Base-by-base conservation (phyloP, 2,113 vertebrate genomes). In the Ptilonorhynchus violaceus region DNA sequence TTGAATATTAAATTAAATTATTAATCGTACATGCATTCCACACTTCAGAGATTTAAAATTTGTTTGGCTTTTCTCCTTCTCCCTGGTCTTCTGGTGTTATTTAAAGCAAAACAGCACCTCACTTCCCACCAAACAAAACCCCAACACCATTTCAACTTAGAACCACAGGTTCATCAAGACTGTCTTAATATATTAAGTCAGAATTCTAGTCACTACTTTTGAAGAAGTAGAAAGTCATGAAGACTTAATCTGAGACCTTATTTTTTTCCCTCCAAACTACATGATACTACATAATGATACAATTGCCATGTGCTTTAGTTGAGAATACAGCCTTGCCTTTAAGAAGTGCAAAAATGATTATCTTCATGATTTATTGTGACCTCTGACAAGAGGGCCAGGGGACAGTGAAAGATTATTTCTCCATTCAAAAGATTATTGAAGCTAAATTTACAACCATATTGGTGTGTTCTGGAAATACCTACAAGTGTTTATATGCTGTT, bases 221-320 rank as follows among this genome's bases (percentile, higher is more conserved):
- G 50, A 60, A 79, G 30, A 56, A 56, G 6, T 17, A 56, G 17
- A 24, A 93, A 72, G 52, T 53, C 35, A 50, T 31, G 17, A 73
- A 58, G 37, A 2, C 8, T 21, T 59, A 33, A 74, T 62, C 37
- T 41, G 46, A 49, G 14, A 44, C 12, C 9, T 4, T 30, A 3
- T 19, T 50, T 50, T 17, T 37, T 6, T 2, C 0, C 18, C 6
- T 27, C 21, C 5, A 11, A 31, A 22, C 10, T 55, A 11, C 12
- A 4, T 37, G 22, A 24, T 46, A 50, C 55, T 47, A 16, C 6
- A 10, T 37, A 39, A 39, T 44, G 46, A 8, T 55, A 55, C 31
- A 52, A 31, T 37, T 0, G 0, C 15, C 63, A 8, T 16, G 4
- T 58, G 8, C 25, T 88, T 66, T 20, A 44, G 33, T 7, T 76